A percentile compares a stretch with the other conserved stretches of the same genome.
Evolutionary conservation across 2,113 vertebrate genomes (phyloP).

Genomic region (Erpornis zantholeuca): DNA sequence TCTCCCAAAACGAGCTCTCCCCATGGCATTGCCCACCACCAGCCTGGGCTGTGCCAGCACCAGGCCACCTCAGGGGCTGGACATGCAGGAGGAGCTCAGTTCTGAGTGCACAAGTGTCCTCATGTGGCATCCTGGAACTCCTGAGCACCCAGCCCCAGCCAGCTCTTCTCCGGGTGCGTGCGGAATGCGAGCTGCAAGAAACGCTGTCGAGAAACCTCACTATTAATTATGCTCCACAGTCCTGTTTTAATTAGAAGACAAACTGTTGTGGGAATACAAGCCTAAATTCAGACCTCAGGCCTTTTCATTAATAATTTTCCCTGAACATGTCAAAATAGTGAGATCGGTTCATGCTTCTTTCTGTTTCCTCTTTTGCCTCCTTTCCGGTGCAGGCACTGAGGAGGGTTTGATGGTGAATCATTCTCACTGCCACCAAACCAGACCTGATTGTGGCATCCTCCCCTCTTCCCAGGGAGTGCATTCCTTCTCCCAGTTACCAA

Average conservation of each 20-base stretch:
- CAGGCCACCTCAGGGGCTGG: neutral
- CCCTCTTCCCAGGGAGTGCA: neutral
- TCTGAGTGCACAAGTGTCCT: neutral
- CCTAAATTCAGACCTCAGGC: slow-evolving; percentile 40
- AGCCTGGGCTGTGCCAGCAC: neutral
- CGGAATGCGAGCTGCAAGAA: neutral
- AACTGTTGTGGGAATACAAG: slow-evolving; percentile 59
- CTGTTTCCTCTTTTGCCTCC: neutral
- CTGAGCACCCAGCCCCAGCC: neutral
- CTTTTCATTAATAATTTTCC: slow-evolving; percentile 28
- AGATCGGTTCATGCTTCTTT: neutral
- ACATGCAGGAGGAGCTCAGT: neutral
- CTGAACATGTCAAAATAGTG: neutral
- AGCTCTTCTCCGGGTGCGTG: fast-evolving
- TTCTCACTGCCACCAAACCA: neutral
- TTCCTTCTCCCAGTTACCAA: neutral
- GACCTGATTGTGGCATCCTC: neutral
- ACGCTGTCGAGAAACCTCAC: neutral
- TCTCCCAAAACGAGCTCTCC: fast-evolving
- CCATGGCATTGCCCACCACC: neutral
- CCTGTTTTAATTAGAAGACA: slow-evolving; percentile 64
- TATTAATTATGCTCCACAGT: slow-evolving; percentile 54
- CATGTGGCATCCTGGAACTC: neutral
- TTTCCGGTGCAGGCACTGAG: neutral
- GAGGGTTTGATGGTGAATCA: neutral